Evolutionary conservation across 1,140 invertebrate genomes (phyloP).

Genomic region (Macrobrachium nipponense): DNA sequence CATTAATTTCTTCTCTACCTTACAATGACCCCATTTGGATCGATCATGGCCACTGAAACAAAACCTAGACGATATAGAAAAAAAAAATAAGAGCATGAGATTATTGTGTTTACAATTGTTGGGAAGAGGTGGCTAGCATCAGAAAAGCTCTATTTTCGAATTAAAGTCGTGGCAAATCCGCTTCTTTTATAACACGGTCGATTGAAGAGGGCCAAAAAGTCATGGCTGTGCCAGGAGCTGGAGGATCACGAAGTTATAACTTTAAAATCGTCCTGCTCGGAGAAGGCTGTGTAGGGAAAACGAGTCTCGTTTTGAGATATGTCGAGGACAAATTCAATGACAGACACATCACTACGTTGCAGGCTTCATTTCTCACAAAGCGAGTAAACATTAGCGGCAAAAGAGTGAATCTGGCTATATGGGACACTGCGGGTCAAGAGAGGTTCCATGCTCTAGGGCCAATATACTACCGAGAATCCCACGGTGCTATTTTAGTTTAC

Average conservation of each 20-base stretch:
- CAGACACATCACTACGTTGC: constrained; percentile 90
- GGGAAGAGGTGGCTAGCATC: too few relatives aligned
- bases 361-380: constrained; percentile 98
- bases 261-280: constrained; percentile 98
- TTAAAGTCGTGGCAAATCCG: too few relatives aligned
- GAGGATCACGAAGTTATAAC: constrained; percentile 62
- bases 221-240: background rate
- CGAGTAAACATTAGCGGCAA: constrained; percentile 93
- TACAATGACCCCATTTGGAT: too few relatives aligned
- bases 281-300: constrained; percentile 98
- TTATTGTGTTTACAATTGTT: constrained; percentile 44
- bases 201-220: too few relatives aligned
- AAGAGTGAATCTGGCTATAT: constrained; percentile 92
- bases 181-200: too few relatives aligned
- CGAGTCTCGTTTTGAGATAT: constrained; percentile 92
- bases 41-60: too few relatives aligned
- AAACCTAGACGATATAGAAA: too few relatives aligned
- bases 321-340: constrained; percentile 97
- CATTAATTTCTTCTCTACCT: too few relatives aligned
- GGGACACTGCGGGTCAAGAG: constrained; percentile 98
- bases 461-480: constrained; percentile 97
- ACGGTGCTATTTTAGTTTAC: constrained; percentile 98
- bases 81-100: too few relatives aligned
- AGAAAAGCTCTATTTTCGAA: too few relatives aligned
- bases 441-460: constrained; percentile 96